Evolutionary conservation across 1,140 invertebrate species (phyloP), one percentile per base, ranked within the genome.

Genomic region (Sycophila sp.): DNA sequence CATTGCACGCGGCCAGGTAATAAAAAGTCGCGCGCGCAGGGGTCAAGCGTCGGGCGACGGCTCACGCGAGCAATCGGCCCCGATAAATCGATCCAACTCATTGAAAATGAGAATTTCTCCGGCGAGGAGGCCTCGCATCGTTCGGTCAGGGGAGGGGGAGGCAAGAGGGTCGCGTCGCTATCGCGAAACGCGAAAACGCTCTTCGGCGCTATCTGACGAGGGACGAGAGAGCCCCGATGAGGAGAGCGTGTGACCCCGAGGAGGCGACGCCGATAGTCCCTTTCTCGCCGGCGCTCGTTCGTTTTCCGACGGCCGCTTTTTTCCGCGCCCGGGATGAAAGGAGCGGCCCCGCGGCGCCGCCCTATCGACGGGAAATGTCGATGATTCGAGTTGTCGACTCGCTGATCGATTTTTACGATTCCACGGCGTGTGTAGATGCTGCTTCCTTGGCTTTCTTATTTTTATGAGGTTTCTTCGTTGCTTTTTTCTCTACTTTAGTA

Each of bases 161-260:
- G n/a, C 42, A 22, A 47, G 13, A 24, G 64, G 30, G 66, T 36
- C 51, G 4, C 32, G 49, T 15, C n/a, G 32, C 78, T 85, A 86
- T 86, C 83, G 79, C 64, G 73, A 76, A 84, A 85, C 84, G 82
- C 76, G 84, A 83, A 84, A 85, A 85, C 74, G 82, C 84, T 85
- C 80, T 85, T 69, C 74, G 78, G 73, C 77, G 78, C 62, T 75
- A 69, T 71, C 62, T 34, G 10, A 30, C 70, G 69, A 49, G 64
- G 68, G 67, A 13, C 15, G 42, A 19, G 42, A 3, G 42, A 68
- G 49, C 71, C 68, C 59, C 65, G 42, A 17, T 77, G 69, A 76
- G 64, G 73, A 56, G 49, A 32, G 66, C 56, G 24, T 66, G 66
- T 75, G 77, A 76, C 72, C 75, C 68, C 34, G 53, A n/a, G 26